phyloP scores from a whole-genome alignment of 2,888 invertebrate genomes.

The Drosophila acutilabella region DNA sequence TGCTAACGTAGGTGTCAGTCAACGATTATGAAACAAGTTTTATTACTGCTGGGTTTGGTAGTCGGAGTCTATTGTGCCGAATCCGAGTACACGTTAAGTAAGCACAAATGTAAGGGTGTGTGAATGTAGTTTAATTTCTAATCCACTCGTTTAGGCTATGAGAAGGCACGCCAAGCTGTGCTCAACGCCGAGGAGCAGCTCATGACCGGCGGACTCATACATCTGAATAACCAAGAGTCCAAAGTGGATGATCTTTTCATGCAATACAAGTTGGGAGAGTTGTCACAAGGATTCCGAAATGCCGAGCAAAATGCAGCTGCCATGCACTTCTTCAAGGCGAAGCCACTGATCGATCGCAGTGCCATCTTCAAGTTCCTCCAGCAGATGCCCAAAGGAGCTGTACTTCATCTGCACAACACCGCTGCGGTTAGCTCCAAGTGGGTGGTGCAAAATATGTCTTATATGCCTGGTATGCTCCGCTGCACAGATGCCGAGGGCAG shows the following conservation, averaged over 20 bases:
- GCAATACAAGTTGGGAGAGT: slow-evolving; percentile 79
- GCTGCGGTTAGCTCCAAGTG: slow-evolving; percentile 86
- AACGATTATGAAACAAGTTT: slow-evolving; percentile 37
- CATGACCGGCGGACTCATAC: slow-evolving; percentile 80
- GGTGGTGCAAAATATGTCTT: slow-evolving; percentile 86
- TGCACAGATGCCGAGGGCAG: slow-evolving; percentile 68
- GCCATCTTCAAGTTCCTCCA: slow-evolving; percentile 86
- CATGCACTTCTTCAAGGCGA: slow-evolving; percentile 86
- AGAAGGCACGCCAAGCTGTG: slow-evolving; percentile 79
- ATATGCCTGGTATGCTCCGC: slow-evolving; percentile 82
- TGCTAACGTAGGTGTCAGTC: background rate
- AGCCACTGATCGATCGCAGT: slow-evolving; percentile 86
- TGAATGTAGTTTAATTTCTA: no score
- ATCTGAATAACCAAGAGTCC: slow-evolving; percentile 71
- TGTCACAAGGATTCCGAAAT: slow-evolving; percentile 74
- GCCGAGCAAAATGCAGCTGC: slow-evolving; percentile 85
- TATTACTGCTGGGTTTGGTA: slow-evolving; percentile 24
- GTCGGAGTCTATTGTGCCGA: slow-evolving; percentile 17
- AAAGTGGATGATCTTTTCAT: slow-evolving; percentile 80
- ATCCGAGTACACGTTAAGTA: slow-evolving; percentile 46
- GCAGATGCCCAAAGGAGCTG: slow-evolving; percentile 87
- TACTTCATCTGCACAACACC: slow-evolving; percentile 86
- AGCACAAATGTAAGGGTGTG: background rate
- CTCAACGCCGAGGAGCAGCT: slow-evolving; percentile 81
- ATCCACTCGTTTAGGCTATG: slow-evolving; percentile 66